Conservation (phyloP, 92 coral and sea anemone species). For the Porites lobata region DNA sequence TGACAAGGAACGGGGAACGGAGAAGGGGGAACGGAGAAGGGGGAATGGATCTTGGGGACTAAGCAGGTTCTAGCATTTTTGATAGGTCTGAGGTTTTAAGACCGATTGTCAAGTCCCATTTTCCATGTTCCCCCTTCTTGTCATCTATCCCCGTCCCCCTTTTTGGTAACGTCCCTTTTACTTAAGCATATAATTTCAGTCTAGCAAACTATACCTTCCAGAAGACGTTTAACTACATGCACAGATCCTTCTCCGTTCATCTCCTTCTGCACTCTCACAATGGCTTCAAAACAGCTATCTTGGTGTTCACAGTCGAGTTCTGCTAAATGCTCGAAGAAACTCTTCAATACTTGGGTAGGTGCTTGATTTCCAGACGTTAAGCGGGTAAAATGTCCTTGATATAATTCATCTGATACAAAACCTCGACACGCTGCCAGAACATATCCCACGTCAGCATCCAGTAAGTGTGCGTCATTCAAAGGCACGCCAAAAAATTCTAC, state of each 20-base stretch:
- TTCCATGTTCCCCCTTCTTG: no score
- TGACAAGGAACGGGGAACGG: no score
- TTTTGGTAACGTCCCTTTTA: no score
- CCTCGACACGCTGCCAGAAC: not conserved
- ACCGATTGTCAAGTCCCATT: no score
- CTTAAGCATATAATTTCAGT: no score
- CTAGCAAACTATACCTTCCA: not conserved
- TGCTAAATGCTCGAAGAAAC: slow-evolving; percentile 16
- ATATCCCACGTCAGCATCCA: not conserved
- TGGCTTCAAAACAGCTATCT: slow-evolving; percentile 10
- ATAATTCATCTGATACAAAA: not conserved
- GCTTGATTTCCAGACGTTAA: not conserved
- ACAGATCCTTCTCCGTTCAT: rapidly evolving
- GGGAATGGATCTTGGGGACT: no score
- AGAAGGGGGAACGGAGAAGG: no score
- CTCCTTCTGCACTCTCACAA: not conserved
- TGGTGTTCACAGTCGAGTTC: not conserved
- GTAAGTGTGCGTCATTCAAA: not conserved
- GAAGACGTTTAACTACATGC: not conserved
- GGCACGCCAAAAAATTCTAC: slow-evolving; percentile 51
- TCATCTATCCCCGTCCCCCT: no score
- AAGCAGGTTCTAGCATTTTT: no score
- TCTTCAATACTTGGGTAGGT: not conserved
- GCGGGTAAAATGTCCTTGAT: not conserved
- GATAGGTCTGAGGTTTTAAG: no score